These are phyloP conservation scores for Aphodius granarius DNA, from an alignment of 2,888 invertebrate genomes.

Conservation along the genomic window DNA sequence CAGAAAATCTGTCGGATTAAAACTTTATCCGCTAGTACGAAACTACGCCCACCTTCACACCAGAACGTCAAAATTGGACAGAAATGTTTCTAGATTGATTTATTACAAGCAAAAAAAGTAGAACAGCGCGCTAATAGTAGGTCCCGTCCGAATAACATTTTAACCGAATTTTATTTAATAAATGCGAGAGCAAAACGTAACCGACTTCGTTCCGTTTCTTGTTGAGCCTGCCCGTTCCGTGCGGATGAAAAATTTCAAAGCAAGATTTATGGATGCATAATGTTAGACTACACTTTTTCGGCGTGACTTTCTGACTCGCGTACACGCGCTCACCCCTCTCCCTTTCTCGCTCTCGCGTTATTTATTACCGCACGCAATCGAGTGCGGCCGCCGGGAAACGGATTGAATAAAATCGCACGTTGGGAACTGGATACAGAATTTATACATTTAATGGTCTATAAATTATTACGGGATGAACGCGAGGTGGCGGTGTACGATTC, in stretches of 20 bases:
- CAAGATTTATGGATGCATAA: slow-evolving; percentile 29
- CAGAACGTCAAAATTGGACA: not conserved
- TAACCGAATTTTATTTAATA: slow-evolving; percentile 22
- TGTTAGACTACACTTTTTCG: slow-evolving; percentile 27
- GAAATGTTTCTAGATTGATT: not conserved
- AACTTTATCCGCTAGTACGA: no score
- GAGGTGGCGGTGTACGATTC: not conserved
- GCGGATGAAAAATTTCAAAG: slow-evolving; percentile 26
- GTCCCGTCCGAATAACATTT: not conserved
- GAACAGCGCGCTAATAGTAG: not conserved
- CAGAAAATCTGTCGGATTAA: no score
- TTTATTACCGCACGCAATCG: slow-evolving; percentile 26
- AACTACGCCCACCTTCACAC: not conserved
- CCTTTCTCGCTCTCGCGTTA: slow-evolving; percentile 1
- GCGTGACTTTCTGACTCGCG: slow-evolving; percentile 24
- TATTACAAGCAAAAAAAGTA: not conserved
- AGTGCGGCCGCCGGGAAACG: slow-evolving; percentile 17
- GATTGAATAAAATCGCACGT: slow-evolving; percentile 25
- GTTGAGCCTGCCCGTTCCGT: not conserved
- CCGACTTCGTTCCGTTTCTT: slow-evolving; percentile 8
- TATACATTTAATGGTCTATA: slow-evolving; percentile 28
- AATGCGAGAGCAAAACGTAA: slow-evolving; percentile 17
- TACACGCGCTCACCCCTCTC: slow-evolving; percentile 14
- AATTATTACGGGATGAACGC: slow-evolving; percentile 19
- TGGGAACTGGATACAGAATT: slow-evolving; percentile 20